These are phyloP conservation scores for Passer domesticus DNA, from an alignment of 2,113 vertebrate species.

Conservation along the genomic window DNA sequence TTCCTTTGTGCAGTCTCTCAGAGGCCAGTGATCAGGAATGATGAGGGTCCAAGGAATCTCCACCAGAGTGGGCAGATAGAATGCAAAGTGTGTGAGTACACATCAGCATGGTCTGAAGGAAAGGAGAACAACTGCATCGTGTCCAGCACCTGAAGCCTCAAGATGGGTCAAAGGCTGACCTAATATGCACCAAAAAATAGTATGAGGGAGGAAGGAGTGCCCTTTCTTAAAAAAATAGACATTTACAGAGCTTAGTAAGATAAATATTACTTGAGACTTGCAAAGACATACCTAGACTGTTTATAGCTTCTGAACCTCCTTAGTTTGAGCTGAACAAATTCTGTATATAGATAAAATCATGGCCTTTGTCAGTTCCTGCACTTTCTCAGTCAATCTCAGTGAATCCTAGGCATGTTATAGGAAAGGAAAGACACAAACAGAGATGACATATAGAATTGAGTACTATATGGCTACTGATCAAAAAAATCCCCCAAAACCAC, in stretches of 20 bases:
- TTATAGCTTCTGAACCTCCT: not conserved
- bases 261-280: not conserved
- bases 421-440: not conserved
- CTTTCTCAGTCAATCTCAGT: not conserved
- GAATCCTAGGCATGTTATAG: not conserved
- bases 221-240: not conserved
- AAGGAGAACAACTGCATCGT: not conserved
- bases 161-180: not conserved
- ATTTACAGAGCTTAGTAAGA: not conserved
- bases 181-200: not conserved
- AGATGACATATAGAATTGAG: not conserved
- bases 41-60: not conserved
- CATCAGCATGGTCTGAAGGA: not conserved
- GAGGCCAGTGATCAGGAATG: not conserved
- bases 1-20: not conserved
- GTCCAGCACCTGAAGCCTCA: not conserved
- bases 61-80: not conserved
- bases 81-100: not conserved
- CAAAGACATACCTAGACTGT: not conserved
- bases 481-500: not conserved
- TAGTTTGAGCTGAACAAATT: not conserved
- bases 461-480: not conserved
- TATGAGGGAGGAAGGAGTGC: not conserved
- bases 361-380: not conserved
- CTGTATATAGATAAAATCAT: not conserved